phyloP scores from a whole-genome alignment of 2,888 invertebrate genomes.

The Microctonus hyperodae region DNA sequence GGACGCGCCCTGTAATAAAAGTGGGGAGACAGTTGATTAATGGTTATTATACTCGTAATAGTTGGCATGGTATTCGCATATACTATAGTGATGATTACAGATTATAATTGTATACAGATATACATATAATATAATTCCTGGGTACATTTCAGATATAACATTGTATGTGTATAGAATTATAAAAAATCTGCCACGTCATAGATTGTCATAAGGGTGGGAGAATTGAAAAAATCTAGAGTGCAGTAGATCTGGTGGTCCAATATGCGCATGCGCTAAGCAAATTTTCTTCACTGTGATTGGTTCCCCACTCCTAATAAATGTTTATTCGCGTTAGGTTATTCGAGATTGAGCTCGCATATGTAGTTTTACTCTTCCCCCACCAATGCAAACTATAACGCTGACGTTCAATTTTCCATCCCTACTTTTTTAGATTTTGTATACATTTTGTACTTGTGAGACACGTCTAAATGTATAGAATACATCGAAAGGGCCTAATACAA shows the following conservation, averaged over 20 bases:
- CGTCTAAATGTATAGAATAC: background rate
- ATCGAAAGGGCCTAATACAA: slow-evolving; percentile 18
- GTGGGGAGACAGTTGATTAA: background rate
- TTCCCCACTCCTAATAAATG: slow-evolving; percentile 43
- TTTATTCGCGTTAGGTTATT: slow-evolving; percentile 48
- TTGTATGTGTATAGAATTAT: background rate
- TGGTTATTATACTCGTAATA: background rate
- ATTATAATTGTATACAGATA: slow-evolving; percentile 11
- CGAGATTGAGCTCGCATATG: slow-evolving; percentile 52
- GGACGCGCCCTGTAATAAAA: background rate
- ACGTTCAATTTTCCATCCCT: slow-evolving; percentile 31
- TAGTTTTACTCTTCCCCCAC: slow-evolving; percentile 18
- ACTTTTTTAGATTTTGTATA: too few relatives aligned
- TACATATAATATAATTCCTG: background rate
- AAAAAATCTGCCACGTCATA: background rate
- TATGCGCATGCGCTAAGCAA: slow-evolving; percentile 30
- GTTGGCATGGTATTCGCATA: slow-evolving; percentile 1
- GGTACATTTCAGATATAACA: background rate
- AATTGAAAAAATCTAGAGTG: slow-evolving; percentile 7
- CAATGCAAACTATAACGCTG: slow-evolving; percentile 42
- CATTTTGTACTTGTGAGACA: slow-evolving; percentile 46
- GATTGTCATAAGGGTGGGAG: slow-evolving; percentile 3
- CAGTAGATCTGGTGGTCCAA: slow-evolving; percentile 1
- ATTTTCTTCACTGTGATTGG: slow-evolving; percentile 41
- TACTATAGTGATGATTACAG: slow-evolving; percentile 2